A percentile compares a stretch with the other conserved stretches of the same genome.
phyloP scores from a whole-genome alignment of 2,888 invertebrate species.

The Drosophila ochracea region DNA sequence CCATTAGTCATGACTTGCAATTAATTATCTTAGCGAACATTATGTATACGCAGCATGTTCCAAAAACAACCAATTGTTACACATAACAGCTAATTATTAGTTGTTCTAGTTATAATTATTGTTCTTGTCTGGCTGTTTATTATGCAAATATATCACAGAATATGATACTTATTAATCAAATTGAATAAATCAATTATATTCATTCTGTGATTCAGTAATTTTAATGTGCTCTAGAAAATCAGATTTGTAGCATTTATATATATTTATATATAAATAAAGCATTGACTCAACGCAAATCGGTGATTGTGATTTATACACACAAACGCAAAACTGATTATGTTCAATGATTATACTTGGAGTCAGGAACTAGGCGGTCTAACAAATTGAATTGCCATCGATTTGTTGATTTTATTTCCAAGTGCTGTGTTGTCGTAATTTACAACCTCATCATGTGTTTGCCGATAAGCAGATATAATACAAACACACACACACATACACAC shows the following conservation, averaged over 20 bases:
- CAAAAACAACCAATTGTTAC: slow-evolving; percentile 56
- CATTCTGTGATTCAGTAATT: no score
- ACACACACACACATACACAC: background rate
- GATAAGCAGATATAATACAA: slow-evolving; percentile 42
- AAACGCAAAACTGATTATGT: slow-evolving; percentile 52
- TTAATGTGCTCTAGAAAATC: no score
- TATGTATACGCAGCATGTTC: background rate
- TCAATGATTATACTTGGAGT: slow-evolving; percentile 19
- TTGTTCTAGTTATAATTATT: slow-evolving; percentile 15
- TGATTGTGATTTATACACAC: slow-evolving; percentile 48
- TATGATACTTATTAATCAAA: no score
- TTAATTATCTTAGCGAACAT: slow-evolving; percentile 43
- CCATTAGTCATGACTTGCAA: slow-evolving; percentile 41
- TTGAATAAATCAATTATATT: no score
- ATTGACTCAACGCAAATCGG: slow-evolving; percentile 27
- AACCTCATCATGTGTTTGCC: slow-evolving; percentile 44
- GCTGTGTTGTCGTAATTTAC: slow-evolving; percentile 58
- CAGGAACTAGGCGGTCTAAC: slow-evolving; percentile 38
- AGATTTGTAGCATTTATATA: background rate
- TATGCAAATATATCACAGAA: slow-evolving; percentile 19
- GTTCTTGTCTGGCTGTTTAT: slow-evolving; percentile 20
- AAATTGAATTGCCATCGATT: slow-evolving; percentile 62
- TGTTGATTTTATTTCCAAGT: slow-evolving; percentile 39
- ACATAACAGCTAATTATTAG: slow-evolving; percentile 45
- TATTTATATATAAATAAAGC: slow-evolving; percentile 12